phyloP scores from a whole-genome alignment of 2,113 vertebrate genomes.

The Sander vitreus region DNA sequence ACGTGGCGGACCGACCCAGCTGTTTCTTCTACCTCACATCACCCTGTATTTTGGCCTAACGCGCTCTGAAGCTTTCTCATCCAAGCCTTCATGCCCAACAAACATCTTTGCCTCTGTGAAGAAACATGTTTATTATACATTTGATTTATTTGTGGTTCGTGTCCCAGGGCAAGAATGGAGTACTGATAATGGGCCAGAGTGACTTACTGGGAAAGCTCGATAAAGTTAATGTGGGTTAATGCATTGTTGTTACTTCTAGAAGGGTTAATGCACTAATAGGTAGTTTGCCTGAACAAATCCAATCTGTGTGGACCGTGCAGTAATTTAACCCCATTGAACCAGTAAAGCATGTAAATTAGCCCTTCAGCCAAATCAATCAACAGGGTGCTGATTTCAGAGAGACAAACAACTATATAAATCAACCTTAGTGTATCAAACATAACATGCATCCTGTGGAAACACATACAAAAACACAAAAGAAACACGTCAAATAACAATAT shows the following conservation, averaged over 20 bases:
- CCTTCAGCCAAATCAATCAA: slow-evolving; percentile 14
- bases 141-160: slow-evolving; percentile 17
- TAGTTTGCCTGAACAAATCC: slow-evolving; percentile 11
- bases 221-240: slow-evolving; percentile 46
- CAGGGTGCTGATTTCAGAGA: not conserved
- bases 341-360: slow-evolving; percentile 25
- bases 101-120: slow-evolving; percentile 29
- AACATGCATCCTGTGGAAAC: not conserved
- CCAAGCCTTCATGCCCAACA: slow-evolving; percentile 36
- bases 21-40: slow-evolving; percentile 77
- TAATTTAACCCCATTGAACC: slow-evolving; percentile 34
- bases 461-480: no score
- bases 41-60: slow-evolving; percentile 81
- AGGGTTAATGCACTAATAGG: slow-evolving; percentile 57
- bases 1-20: slow-evolving; percentile 71
- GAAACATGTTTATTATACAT: slow-evolving; percentile 19
- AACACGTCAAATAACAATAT: not conserved
- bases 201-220: slow-evolving; percentile 23
- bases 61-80: slow-evolving; percentile 71
- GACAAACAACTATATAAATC: not conserved
- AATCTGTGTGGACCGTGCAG: not conserved
- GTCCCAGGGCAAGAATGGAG: not conserved
- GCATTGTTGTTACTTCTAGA: slow-evolving; percentile 34
- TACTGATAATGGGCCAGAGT: slow-evolving; percentile 44
- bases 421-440: not conserved